A percentile compares a stretch with the other conserved stretches of the same genome.
These are phyloP conservation scores for Arion vulgaris DNA, from an alignment of 1,140 invertebrate species.

Conservation along the genomic window DNA sequence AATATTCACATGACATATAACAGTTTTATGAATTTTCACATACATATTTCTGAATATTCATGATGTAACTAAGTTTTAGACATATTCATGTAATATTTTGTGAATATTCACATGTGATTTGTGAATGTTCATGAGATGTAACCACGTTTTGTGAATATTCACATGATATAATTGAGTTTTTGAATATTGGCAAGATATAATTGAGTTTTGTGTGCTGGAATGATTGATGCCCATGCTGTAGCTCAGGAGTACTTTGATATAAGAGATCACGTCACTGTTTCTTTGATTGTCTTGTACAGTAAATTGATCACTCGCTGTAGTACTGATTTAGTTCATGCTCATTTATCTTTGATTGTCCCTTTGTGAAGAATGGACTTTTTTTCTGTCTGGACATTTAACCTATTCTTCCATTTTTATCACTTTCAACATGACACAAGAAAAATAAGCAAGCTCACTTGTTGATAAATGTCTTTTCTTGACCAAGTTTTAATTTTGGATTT, in stretches of 20 bases:
- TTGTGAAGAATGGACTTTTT: neutral
- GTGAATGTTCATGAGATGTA: too few species aligned
- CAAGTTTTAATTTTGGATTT: too few species aligned
- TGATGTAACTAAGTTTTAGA: neutral
- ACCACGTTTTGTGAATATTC: neutral
- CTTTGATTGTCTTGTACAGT: neutral
- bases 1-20: neutral
- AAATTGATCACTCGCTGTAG: neutral
- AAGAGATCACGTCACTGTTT: conserved; percentile 18
- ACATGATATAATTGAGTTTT: neutral
- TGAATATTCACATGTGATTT: neutral
- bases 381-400: neutral
- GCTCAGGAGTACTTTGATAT: conserved; percentile 16
- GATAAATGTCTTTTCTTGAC: neutral
- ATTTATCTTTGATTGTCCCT: neutral
- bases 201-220: neutral
- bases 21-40: too few species aligned
- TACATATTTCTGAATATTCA: too few species aligned
- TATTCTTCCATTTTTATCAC: neutral
- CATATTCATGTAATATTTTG: too few species aligned
- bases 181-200: neutral
- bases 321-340: neutral
- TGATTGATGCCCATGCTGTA: conserved; percentile 7
- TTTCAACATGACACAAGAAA: neutral
- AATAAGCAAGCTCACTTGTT: neutral